phyloP scores from a whole-genome alignment of 2,113 vertebrate species.

The Riparia riparia region DNA sequence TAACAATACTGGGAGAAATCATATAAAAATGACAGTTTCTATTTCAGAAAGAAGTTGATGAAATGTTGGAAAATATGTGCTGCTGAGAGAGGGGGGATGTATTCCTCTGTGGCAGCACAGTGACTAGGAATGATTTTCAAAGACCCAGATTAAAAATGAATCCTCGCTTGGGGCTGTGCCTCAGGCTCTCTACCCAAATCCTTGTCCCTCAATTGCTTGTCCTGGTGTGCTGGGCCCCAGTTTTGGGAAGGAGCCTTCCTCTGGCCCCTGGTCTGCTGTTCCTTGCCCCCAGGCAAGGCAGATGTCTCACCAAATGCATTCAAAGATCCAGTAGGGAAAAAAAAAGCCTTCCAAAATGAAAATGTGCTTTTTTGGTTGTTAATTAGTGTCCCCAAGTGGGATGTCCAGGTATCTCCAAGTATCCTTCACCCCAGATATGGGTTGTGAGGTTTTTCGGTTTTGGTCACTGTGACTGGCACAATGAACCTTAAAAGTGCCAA shows the following conservation, averaged over 20 bases:
- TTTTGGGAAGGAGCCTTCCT: background rate
- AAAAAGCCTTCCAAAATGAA: background rate
- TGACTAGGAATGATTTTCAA: background rate
- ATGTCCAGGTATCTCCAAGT: background rate
- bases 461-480: background rate
- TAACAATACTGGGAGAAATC: constrained; percentile 55
- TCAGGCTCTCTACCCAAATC: background rate
- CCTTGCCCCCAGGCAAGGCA: background rate
- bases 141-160: background rate
- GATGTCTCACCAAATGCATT: background rate
- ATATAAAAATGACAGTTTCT: constrained; percentile 32
- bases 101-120: background rate
- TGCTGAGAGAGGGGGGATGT: background rate
- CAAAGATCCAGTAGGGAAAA: background rate
- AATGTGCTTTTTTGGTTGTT: background rate
- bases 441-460: background rate
- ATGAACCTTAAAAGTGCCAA: background rate
- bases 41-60: constrained; percentile 41
- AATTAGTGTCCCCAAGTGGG: background rate
- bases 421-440: background rate
- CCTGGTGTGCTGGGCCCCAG: background rate
- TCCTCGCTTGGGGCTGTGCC: background rate
- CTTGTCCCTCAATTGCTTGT: background rate
- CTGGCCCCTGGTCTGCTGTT: background rate
- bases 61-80: background rate